Base-by-base conservation (phyloP, 2,888 invertebrate species). In the Diogma glabrata region DNA sequence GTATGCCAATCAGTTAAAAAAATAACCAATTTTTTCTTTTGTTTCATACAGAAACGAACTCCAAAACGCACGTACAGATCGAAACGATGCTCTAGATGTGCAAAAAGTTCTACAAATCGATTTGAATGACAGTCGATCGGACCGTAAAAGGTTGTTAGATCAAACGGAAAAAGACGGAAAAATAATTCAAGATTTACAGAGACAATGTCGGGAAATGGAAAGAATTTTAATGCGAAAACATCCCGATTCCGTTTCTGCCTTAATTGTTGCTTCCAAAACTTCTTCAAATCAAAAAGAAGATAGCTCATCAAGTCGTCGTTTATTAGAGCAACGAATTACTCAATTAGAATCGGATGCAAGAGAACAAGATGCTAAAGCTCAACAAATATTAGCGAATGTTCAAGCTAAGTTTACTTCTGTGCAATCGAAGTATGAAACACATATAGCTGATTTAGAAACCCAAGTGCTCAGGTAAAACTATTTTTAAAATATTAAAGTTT, bases 181-280 rank as follows among this genome's bases (percentile, higher is more conserved):
- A 57, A 75, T 77, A 46, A 83, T 86, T 55, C 77, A 82, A 62
- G 87, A 88, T 69, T 67, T 88, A 28, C 84, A 84, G 60, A 72
- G 87, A 38, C 87, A 88, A 65, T 84, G 87, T 10, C 82, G 82
- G 58, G 87, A 87, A 70, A 86, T 87, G 86, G 87, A 87, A 60
- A 74, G 84, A 61, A 87, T 87, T 58, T 72, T 87, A 20, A 81
- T 78, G 63, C 74, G 86, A 52, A 87, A 87, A 64, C 85, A 87
- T 72, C 87, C 87, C 0, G 87, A 87, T 69, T 87, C 87, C 0
- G 85, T 87, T 0, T 86, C 87, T 0, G 86, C 86, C 4, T 68
- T 87, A 47, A 84, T 87, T 60, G 79, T 79, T 47, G 78, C 79
- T 19, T 72, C 79, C 4, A 79, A 79, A 61, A 73, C 73, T 49